Evolutionary conservation across 2,888 invertebrate genomes (phyloP), one percentile per base, ranked within the genome.

Genomic region (Mesorhabditis sp.): DNA sequence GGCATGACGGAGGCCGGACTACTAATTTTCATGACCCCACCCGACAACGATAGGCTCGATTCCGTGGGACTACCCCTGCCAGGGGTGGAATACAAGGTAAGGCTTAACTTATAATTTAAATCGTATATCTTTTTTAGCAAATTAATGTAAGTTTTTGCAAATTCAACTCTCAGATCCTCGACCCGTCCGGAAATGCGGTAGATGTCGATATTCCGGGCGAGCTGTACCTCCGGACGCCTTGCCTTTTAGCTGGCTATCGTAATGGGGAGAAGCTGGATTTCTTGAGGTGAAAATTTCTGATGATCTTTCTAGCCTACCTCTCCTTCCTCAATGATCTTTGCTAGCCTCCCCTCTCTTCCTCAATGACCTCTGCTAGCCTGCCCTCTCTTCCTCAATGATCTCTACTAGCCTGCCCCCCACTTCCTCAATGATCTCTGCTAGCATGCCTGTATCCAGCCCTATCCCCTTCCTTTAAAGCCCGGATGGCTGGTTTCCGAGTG

Each of bases 1-100:
- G 82, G 82, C 13, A 72, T 76, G 62, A 82, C 82, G 0, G 82
- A 82, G 72, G 80, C 77, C 45, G 82, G 82, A 5, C 71, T 77
- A 4, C 70, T 80, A 4, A 28, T 79, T 4, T 76, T 76, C 45
- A 77, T 77, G 71, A 78, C 78, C 41, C 65, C 70, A 7, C 64
- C 67, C 15, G 71, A 72, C 45, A 72, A 68, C 4, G 44, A 69
- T 2, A 45, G 65, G 7, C 68, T 71, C 10, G 69, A 70, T 7
- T 66, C 66, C 15, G 74, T 76, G 4, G 82, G 82, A 62, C 28
- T 73, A 7, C 74, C 76, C 44, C 72, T 74, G 64, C 80, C 80
- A 4, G 68, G 75, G 13, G 71, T 79, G 4, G 69, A 73, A 42
- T 58, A 75, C 28, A 74, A 72, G 65, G 66, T 76, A 0, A 64